Base-by-base conservation (phyloP, 2,888 invertebrate genomes). In the Dicyrtoma fusca region DNA sequence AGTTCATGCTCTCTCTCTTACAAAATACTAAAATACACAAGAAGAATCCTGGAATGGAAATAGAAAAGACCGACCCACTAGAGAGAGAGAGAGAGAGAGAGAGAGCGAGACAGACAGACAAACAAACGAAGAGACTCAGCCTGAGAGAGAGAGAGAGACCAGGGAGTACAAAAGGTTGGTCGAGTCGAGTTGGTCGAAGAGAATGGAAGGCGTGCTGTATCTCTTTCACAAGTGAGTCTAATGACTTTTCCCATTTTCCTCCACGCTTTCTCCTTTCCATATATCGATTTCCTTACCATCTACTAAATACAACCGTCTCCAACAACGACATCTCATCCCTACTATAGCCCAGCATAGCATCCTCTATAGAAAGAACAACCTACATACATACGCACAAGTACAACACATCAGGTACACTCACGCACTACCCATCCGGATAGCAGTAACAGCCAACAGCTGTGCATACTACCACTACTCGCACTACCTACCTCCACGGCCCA, bases 161-260 rank as follows among this genome's bases (percentile, higher is more conserved):
- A 53, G 23, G 5, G 59, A 19, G 25, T 13, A 57, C 57, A 57
- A 53, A 53, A 53, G 53, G 17, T 34, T 34, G 34, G 34, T 5
- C 34, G 34, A 34, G 34, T 34, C 53, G 53, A 53, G 53, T 21
- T 53, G 34, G 34, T 8, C 34, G 53, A 17, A 53, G 14, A 68
- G 68, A 71, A 69, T 68, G 59, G 69, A 69, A 72, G 74, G 72
- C 72, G 70, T 69, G 66, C 65, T 72, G 61, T 75, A 72, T 73
- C 73, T 75, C 63, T 75, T 73, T 70, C 72, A 72, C 71, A 74
- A 76, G 76, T 62, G 65, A 73, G 66, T 74, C 76, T 75, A 76
- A 75, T 76, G 75, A 75, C 76, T 72, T 76, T 75, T 72, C 69
- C 68, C 63, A 49, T 66, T 75, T 66, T 71, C 69, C 70, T 71